Base-by-base conservation (phyloP, 2,797 vertebrate species). In the Halcyon smyrnensis region DNA sequence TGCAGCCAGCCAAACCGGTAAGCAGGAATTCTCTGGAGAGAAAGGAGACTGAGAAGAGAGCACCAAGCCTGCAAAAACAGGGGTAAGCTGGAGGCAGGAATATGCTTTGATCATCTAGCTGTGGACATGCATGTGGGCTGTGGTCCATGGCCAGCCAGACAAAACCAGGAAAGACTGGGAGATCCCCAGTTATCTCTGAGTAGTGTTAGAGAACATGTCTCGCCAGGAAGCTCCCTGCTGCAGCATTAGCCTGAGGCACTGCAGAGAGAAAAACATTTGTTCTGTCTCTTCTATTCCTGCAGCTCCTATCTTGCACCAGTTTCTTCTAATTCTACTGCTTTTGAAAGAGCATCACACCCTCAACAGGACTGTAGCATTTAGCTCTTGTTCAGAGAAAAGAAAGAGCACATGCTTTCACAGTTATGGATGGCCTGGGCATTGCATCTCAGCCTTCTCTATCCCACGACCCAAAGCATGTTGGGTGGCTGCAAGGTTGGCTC, bases 391-490 rank as follows among this genome's bases (percentile, higher is more conserved):
- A 21, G 53, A 71, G 53, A 12, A 25, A 34, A 27, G 34, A 48
- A 30, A 50, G 37, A 57, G 28, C 2, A 1, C 59, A 27, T 28
- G 21, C 43, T 28, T 8, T 32, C 32, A 3, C 41, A 2, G 1
- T 30, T 20, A 19, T 19, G 41, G 74, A 0, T 17, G 34, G 41
- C 39, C 37, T 0, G 7, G 54, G 39, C 34, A 28, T 19, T 6
- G 15, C 23, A 15, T 28, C 64, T 63, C 56, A 30, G 48, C 34
- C 48, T 9, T 20, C 64, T 28, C 53, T 20, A 23, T 37, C 32
- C 43, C 20, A 6, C 1, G 2, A 51, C 60, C 27, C 36, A 2
- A 24, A 13, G 60, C 4, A 2, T 1, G 11, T 2, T 2, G 8
- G 23, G 53, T 1, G 32, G 28, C 53, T 30, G 39, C 46, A 6